Conservation (phyloP, 2,888 invertebrate genomes). For the Macrosoma leucophasiata region DNA sequence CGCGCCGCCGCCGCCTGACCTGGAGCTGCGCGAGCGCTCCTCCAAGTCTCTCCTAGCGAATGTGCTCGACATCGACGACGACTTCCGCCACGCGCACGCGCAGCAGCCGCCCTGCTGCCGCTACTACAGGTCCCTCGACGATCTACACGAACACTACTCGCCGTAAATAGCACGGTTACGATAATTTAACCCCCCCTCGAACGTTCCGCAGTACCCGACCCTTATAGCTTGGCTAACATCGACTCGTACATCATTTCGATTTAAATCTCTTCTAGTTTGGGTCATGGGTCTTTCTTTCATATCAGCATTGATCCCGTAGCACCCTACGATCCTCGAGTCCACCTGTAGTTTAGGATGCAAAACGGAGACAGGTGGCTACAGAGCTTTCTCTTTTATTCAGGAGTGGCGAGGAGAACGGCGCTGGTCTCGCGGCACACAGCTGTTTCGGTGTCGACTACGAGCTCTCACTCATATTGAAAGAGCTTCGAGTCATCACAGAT, state of each 20-base stretch:
- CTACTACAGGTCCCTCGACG: slow-evolving; percentile 84
- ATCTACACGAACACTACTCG: slow-evolving; percentile 76
- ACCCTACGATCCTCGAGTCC: slow-evolving; percentile 64
- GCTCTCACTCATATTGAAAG: slow-evolving; percentile 95
- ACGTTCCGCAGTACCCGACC: slow-evolving; percentile 70
- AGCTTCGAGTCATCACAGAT: slow-evolving; percentile 94
- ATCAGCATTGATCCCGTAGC: slow-evolving; percentile 66
- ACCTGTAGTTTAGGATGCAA: slow-evolving; percentile 63
- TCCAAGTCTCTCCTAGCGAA: slow-evolving; percentile 97
- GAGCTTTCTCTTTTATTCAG: slow-evolving; percentile 55
- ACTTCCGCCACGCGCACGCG: slow-evolving; percentile 89
- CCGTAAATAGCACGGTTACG: slow-evolving; percentile 75
- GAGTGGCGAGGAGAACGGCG: slow-evolving; percentile 79
- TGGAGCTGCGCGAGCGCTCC: slow-evolving; percentile 92
- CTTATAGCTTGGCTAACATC: slow-evolving; percentile 44
- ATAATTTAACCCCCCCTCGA: slow-evolving; percentile 68
- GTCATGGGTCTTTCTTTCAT: slow-evolving; percentile 49
- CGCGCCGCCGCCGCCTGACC: slow-evolving; percentile 86
- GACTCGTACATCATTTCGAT: slow-evolving; percentile 28
- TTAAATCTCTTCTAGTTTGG: slow-evolving; percentile 35
- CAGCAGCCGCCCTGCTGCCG: slow-evolving; percentile 84
- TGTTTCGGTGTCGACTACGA: slow-evolving; percentile 96
- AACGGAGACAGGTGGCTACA: slow-evolving; percentile 64
- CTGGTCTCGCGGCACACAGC: slow-evolving; percentile 87
- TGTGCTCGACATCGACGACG: slow-evolving; percentile 98